Percentiles rank a stretch among this genome's conserved stretches.
phyloP scores from a whole-genome alignment of 2,888 invertebrate species.

The Oxytorus armatus region DNA sequence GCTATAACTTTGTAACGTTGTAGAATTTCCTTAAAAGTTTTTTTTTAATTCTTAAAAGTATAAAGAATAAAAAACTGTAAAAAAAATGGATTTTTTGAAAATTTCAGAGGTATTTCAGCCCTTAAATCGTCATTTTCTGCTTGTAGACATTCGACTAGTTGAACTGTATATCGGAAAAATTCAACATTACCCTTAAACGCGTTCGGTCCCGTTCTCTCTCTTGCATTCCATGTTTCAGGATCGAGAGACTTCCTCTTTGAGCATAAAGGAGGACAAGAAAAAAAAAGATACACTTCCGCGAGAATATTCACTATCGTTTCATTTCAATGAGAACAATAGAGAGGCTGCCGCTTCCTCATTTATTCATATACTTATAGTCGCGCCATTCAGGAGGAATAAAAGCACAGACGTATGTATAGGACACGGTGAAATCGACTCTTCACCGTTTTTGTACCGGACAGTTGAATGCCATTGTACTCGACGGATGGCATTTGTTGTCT shows the following conservation, averaged over 20 bases:
- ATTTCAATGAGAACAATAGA: slow-evolving; percentile 12
- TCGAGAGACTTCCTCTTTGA: neutral
- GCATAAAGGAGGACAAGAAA: neutral
- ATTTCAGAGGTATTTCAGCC: too few relatives aligned
- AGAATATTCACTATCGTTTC: slow-evolving; percentile 14
- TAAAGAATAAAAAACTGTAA: too few relatives aligned
- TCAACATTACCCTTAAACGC: too few relatives aligned
- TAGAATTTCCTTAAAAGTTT: too few relatives aligned
- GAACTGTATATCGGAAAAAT: too few relatives aligned
- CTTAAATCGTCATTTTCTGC: too few relatives aligned
- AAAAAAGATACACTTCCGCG: slow-evolving; percentile 1
- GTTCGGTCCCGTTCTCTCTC: too few relatives aligned
- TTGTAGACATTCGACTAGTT: too few relatives aligned
- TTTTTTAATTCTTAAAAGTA: too few relatives aligned
- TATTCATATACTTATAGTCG: neutral
- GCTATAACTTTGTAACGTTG: too few relatives aligned
- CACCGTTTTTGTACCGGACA: neutral
- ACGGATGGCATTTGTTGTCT: neutral
- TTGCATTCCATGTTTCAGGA: too few relatives aligned
- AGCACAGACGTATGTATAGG: neutral
- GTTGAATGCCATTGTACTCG: neutral
- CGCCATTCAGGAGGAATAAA: neutral
- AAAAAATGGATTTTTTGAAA: too few relatives aligned
- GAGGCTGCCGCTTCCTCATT: neutral
- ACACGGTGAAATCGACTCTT: neutral